Evolutionary conservation across 2,888 invertebrate genomes (phyloP), one percentile per base, ranked within the genome.

Genomic region (Pecten maximus): DNA sequence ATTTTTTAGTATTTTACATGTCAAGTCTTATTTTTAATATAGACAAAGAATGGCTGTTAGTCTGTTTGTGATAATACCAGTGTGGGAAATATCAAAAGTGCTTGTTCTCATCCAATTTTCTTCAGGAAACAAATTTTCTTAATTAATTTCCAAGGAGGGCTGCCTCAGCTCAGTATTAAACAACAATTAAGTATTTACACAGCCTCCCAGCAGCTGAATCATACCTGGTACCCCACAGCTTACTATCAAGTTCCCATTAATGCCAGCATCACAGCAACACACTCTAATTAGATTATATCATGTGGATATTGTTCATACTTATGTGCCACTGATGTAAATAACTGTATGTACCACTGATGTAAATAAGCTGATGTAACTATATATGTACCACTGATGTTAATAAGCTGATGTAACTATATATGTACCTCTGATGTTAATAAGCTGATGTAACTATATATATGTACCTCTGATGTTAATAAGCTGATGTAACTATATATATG

Each of bases 91-190:
- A 35, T 74, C 74, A 74, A 35, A 74, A 74, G 35, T 28, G 74
- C 74, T 60, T 74, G 35, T 74, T 74, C 74, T 74, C 74, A 74
- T 74, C 74, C 74, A 74, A 74, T 74, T 74, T 74, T 74, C 74
- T 28, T 74, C 74, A 74, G 74, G 74, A 74, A 74, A 74, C 74
- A 74, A 74, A 74, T 74, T 74, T 74, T 74, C 74, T 35, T 74
- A 74, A 74, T 74, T 74, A 74, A 74, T 74, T 74, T 74, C 74
- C 74, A 74, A 74, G 74, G 35, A 74, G 74, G 28, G 74, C 74
- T 35, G 35, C 74, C 74, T 74, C 74, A 35, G 74, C 35, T 8
- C 35, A 74, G 74, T 74, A 74, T 74, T 74, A 74, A 74, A 28
- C 74, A 74, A 74, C 74, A 74, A 74, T 74, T 74, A 74, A 74